Conservation (phyloP, 1,140 invertebrate genomes). For the Papilio aristodemus region DNA sequence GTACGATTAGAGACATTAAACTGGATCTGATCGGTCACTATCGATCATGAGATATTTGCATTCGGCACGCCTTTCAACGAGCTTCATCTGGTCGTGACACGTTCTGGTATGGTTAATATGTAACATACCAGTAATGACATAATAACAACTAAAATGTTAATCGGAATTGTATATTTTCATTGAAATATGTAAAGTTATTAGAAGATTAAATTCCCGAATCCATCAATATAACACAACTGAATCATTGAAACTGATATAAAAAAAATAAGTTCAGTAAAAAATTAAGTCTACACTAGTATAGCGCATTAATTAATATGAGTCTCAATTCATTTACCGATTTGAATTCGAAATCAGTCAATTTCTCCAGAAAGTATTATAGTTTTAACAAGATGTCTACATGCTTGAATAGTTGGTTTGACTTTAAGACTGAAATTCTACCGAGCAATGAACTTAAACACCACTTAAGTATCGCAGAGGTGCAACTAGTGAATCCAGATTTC, state of each 20-base stretch:
- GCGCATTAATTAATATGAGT: neutral
- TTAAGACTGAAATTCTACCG: too few relatives aligned
- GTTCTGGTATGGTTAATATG: constrained; percentile 20
- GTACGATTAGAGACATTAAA: constrained; percentile 18
- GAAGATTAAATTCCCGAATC: neutral
- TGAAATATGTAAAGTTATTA: neutral
- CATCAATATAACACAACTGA: neutral
- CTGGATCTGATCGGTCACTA: constrained; percentile 16
- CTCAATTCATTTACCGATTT: neutral
- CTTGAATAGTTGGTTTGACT: too few relatives aligned
- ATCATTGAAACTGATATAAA: too few relatives aligned
- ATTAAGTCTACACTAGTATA: too few relatives aligned
- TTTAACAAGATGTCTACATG: too few relatives aligned
- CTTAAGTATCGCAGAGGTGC: neutral
- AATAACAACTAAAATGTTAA: neutral
- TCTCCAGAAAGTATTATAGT: too few relatives aligned
- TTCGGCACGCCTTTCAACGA: constrained; percentile 6
- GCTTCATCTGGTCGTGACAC: constrained; percentile 18
- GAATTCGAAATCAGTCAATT: too few relatives aligned
- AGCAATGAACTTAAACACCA: too few relatives aligned
- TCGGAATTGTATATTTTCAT: neutral
- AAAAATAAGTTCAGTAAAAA: too few relatives aligned
- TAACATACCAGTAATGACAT: constrained; percentile 18
- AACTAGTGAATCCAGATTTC: too few relatives aligned
- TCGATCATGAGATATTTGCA: constrained; percentile 22